Evolutionary conservation across 35 echinoderm and acorn worm genomes (phyloP), one percentile per base, ranked within the genome.

Genomic region (Acanthaster planci): DNA sequence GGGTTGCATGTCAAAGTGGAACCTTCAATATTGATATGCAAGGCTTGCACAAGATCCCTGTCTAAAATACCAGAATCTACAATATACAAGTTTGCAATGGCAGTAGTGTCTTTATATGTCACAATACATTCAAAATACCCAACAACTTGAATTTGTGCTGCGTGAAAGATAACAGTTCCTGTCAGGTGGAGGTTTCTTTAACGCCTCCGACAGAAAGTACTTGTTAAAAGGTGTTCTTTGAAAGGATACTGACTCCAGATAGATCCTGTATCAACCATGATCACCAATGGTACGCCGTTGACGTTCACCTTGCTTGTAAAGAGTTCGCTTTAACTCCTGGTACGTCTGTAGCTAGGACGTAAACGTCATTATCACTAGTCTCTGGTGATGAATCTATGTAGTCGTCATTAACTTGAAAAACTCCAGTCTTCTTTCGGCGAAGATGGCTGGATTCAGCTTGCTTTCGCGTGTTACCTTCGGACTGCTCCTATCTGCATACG

Each of bases 11-110:
- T 15, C 40, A 31, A 21, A 37, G 40, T 86, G 35, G 39, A 40
- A 40, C 23, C 36, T 19, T 44, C 39, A 38, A 53, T 7, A 47
- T 86, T 75, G 40, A 32, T 76, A 37, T 40, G 56, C 58, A 76
- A 86, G 7, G 37, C 38, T 38, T 86, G 42, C 57, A 93, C 59
- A 29, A 93, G 72, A 67, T 93, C 87, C 18, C 84, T 55, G 22
- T 86, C 92, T 26, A 93, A 40, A 6, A 89, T 39, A 22, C 84
- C 90, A 50, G 52, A 38, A 16, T 57, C 52, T 10, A 87, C 77
- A 75, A 92, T 77, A 76, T 54, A 80, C 19, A 81, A 2, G 17
- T 55, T 38, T 8, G 38, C 23, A 39, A 59, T 51, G 19, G 26
- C 78, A 1, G 78, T 55, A 56, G 34, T 68, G 17, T 56, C 55